phyloP scores from a whole-genome alignment of 2,113 vertebrate species.

The Acrocephalus kingi region DNA sequence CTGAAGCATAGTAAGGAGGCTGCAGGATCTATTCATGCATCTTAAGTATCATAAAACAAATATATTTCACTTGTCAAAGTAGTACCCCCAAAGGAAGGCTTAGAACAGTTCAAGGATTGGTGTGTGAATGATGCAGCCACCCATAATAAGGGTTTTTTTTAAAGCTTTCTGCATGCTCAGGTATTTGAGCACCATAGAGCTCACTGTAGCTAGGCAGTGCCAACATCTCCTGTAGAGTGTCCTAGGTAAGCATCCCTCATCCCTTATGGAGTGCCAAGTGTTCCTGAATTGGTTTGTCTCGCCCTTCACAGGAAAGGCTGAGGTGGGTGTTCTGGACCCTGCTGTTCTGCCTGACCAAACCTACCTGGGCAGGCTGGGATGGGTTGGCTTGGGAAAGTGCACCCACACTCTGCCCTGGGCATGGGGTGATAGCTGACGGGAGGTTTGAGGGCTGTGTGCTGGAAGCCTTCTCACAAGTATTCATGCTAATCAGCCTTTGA shows the following conservation, averaged over 20 bases:
- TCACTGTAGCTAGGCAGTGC: not conserved
- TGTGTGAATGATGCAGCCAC: not conserved
- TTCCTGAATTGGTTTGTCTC: not conserved
- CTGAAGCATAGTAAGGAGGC: not conserved
- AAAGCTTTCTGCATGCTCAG: not conserved
- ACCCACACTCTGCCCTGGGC: not conserved
- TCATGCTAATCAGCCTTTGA: slow-evolving; percentile 38
- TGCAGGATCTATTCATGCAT: not conserved
- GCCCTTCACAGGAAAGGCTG: rapidly evolving
- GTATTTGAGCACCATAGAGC: not conserved
- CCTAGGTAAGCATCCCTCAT: not conserved
- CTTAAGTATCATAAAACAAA: not conserved
- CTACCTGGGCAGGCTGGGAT: not conserved
- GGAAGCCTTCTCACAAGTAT: not conserved
- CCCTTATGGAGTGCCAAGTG: rapidly evolving
- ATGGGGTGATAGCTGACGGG: not conserved
- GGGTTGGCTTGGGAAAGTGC: rapidly evolving
- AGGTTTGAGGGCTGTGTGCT: not conserved
- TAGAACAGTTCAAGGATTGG: not conserved
- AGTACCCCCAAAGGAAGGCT: not conserved
- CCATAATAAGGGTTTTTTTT: rapidly evolving
- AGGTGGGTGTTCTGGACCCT: not conserved
- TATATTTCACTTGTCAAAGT: not conserved
- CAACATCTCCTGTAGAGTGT: not conserved
- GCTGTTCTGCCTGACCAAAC: not conserved